A percentile compares a stretch with the other conserved stretches of the same genome.
Evolutionary conservation across 2,888 invertebrate species (phyloP).

Genomic region (Junonia oenone): DNA sequence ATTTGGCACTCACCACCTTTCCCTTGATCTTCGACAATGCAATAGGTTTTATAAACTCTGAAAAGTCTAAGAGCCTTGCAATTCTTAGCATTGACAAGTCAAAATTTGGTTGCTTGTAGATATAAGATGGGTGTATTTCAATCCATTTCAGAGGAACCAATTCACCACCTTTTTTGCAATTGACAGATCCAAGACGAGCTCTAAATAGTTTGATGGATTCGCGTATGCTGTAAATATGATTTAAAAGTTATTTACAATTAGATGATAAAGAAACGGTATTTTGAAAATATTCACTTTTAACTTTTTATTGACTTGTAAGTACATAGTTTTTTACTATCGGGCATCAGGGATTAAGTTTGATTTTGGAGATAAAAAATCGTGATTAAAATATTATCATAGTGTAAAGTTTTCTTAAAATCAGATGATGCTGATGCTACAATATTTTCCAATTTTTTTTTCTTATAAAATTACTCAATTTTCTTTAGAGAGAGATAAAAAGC

Average conservation of each 20-base stretch:
- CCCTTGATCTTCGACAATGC: conserved; percentile 40
- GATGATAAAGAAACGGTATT: too few relatives aligned
- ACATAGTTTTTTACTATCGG: too few relatives aligned
- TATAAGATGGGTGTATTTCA: conserved; percentile 50
- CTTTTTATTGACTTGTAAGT: too few relatives aligned
- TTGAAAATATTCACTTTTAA: too few relatives aligned
- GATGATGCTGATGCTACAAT: too few relatives aligned
- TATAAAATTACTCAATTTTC: too few relatives aligned
- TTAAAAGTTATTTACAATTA: too few relatives aligned
- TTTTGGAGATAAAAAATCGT: too few relatives aligned
- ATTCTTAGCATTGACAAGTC: conserved; percentile 53
- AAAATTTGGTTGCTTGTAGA: conserved; percentile 37
- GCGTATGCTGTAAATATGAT: conserved; percentile 55
- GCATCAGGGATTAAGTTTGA: too few relatives aligned
- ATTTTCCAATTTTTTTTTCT: too few relatives aligned
- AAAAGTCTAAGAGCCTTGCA: conserved; percentile 36
- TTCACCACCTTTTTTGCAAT: conserved; percentile 56
- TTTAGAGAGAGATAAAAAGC: conserved; percentile 20
- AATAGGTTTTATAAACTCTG: conserved; percentile 45
- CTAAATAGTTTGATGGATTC: conserved; percentile 56
- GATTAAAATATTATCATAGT: too few relatives aligned
- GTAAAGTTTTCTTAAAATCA: too few relatives aligned
- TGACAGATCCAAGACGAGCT: conserved; percentile 54
- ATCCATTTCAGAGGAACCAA: conserved; percentile 46
- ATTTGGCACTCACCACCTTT: conserved; percentile 48